Evolutionary conservation across 2,797 vertebrate species (phyloP), one percentile per base, ranked within the genome.

Genomic region (Labeo calbasu): DNA sequence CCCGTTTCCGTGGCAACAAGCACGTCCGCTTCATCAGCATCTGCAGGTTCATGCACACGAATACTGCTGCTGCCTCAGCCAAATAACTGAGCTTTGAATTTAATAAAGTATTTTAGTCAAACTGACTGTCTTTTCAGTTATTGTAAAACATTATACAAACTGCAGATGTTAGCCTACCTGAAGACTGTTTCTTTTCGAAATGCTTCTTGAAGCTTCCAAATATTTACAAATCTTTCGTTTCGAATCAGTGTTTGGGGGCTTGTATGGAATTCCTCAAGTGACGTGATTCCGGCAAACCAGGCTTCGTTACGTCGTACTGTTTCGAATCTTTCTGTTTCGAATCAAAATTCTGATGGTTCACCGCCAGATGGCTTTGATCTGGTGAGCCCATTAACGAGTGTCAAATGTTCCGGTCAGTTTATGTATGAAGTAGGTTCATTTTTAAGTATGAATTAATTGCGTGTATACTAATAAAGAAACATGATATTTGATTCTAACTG

Each of bases 1-100:
- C 92, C 79, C 85, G 93, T 95, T 88, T 88, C 95, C 93, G 92
- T 94, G 91, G 95, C 89, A 93, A 95, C 95, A 78, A 88, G 12
- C 82, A 89, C 79, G 82, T 32, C 69, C 75, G 61, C 85, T 63
- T 36, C 23, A 57, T 63, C 51, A 85, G 84, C 71, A 57, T 46
- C 23, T 63, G 25, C 13, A 17, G 25, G 61, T 65, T 15, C 15
- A 25, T 63, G 13, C 25, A 46, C 43, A 46, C 0, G 32, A 66
- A 72, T 23, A 40, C 40, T 69, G 50, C 48, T 3, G 12, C 21
- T 46, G 21, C 28, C 28, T 2, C 36, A 23, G n/a, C 13, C 25
- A 59, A 59, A 28, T 28, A 50, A 32, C 72, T 65, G 9, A 36
- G 53, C 32, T 76, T 55, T 57, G 32, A 32, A 15, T 57, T 36